These are phyloP conservation scores for Prionchulus punctatus DNA, from an alignment of 2,888 invertebrate species.

Conservation along the genomic window DNA sequence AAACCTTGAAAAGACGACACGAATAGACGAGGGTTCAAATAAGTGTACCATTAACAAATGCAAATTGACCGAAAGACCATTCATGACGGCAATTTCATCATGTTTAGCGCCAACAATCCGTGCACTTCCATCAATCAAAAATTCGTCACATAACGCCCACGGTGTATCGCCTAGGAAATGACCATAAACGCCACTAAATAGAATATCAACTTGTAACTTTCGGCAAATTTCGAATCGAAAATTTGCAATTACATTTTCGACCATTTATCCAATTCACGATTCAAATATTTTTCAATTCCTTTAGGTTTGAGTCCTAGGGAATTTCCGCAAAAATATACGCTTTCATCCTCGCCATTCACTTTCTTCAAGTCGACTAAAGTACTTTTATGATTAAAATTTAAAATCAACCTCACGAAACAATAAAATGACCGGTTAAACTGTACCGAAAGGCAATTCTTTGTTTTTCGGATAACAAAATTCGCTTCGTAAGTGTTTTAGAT, in stretches of 20 bases:
- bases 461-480: conserved; percentile 37
- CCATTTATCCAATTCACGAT: conserved; percentile 40
- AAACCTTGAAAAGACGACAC: no score
- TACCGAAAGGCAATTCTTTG: conserved; percentile 33
- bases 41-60: conserved; percentile 40
- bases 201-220: not conserved
- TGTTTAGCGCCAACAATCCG: conserved; percentile 35
- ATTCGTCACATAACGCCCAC: conserved; percentile 38
- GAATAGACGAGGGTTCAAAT: conserved; percentile 3
- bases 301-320: conserved; percentile 44
- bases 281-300: conserved; percentile 33
- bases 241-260: conserved; percentile 35
- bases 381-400: conserved; percentile 1
- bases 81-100: conserved; percentile 42
- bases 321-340: conserved; percentile 44
- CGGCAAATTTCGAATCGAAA: no score
- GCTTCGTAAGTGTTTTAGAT: conserved; percentile 28
- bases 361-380: conserved; percentile 28
- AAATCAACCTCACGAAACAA: not conserved
- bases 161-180: conserved; percentile 35
- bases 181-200: conserved; percentile 28
- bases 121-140: conserved; percentile 30
- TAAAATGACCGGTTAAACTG: not conserved
- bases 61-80: conserved; percentile 43
- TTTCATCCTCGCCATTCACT: conserved; percentile 36